Base-by-base conservation (phyloP, 2,113 vertebrate species). In the Carassius carassius region DNA sequence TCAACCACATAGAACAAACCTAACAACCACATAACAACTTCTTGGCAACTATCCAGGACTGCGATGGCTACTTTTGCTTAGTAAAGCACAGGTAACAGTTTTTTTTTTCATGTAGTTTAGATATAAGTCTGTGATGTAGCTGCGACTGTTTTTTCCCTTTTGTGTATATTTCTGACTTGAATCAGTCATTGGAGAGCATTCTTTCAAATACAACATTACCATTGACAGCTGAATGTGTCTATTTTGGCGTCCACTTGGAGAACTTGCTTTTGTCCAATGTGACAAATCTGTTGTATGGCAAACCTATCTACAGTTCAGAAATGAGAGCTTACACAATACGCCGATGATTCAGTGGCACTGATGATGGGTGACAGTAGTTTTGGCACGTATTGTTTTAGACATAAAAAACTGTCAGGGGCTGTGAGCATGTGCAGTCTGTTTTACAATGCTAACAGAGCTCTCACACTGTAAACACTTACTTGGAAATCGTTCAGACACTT, bases 401-500 rank as follows among this genome's bases (percentile, higher is more conserved):
- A 29, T 56, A 62, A 13, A 41, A 54, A 54, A 54, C 23, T 54
- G 35, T 63, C n/a, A 67, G 41, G 60, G 37, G 37, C 69, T 82
- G 37, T 49, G 56, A 81, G 67, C 41, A 41, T 73, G 67, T 85
- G 78, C 70, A 47, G 32, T 54, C 72, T 70, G 62, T 47, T 78
- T 67, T 51, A 76, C 16, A 70, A 76, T 80, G 79, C 65, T 87
- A 81, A 81, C 58, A 81, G 72, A 65, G 19, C 72, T 78, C 56
- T 60, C 51, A 69, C 49, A 74, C 85, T 82, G 77, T 86, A 80
- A 86, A 84, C 87, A 81, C 89, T 88, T 90, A 79, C 85, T 81
- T 60, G 88, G 90, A 87, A 62, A 78, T 82, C 83, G 12, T 44
- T 82, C 56, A 78, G 86, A 83, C 90, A 82, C 88, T 90, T 86